phyloP scores from a whole-genome alignment of 2,113 vertebrate genomes.

The Zapus hudsonius region DNA sequence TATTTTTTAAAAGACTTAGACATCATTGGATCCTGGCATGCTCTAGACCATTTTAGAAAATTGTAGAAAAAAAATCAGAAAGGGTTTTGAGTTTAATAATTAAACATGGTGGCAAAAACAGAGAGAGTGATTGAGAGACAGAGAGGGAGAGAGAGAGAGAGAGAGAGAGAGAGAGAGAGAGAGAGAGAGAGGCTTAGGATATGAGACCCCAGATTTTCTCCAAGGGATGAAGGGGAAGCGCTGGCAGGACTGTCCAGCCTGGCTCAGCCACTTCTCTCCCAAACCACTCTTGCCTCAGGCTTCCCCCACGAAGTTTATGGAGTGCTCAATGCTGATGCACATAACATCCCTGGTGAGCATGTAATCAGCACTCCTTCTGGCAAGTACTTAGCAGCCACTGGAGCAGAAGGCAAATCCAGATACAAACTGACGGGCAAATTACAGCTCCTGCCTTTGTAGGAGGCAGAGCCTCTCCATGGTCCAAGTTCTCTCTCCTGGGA shows the following conservation, averaged over 20 bases:
- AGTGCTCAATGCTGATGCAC: conserved; percentile 11
- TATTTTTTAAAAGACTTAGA: neutral
- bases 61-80: neutral
- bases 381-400: conserved; percentile 30
- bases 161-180: neutral
- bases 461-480: neutral
- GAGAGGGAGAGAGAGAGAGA: neutral
- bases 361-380: conserved; percentile 44
- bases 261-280: neutral
- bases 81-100: neutral
- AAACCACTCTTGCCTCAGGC: neutral
- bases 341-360: conserved; percentile 15
- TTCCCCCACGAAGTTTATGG: neutral
- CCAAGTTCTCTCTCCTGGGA: neutral
- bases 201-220: neutral
- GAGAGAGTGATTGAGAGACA: too few relatives aligned
- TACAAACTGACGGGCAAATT: conserved; percentile 38
- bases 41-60: neutral
- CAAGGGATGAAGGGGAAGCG: neutral
- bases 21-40: neutral
- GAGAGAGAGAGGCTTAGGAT: neutral
- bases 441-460: neutral
- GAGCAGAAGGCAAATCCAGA: conserved; percentile 58
- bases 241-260: neutral
- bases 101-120: neutral